A percentile compares a stretch with the other conserved stretches of the same genome.
Conservation (phyloP, 2,888 invertebrate species). For the Nesidiocoris tenuis region DNA sequence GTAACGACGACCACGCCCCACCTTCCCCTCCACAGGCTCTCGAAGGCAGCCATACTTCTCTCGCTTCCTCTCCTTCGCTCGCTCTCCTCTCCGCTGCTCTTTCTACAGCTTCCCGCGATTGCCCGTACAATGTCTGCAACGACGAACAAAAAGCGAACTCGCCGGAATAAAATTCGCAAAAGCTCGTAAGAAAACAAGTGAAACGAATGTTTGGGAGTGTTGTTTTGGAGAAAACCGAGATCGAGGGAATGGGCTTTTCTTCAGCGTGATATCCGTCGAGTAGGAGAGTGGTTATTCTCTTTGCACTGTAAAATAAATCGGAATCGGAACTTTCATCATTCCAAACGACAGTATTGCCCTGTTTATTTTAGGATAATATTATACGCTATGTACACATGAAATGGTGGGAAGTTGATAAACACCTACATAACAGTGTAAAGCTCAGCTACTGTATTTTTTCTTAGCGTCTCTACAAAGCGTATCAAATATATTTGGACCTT, state of each 20-base stretch:
- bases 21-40: constrained; percentile 1
- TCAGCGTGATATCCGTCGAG: not conserved
- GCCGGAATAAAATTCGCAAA: not conserved
- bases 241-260: not conserved
- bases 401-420: too few species aligned
- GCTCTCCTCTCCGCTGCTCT: not conserved
- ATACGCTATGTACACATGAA: too few species aligned
- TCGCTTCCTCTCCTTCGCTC: constrained; percentile 6
- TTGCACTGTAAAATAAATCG: too few species aligned
- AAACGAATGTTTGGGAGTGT: not conserved
- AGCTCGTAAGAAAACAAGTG: not conserved
- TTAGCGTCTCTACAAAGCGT: too few species aligned
- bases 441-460: too few species aligned
- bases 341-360: too few species aligned
- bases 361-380: too few species aligned
- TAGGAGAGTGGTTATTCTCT: too few species aligned
- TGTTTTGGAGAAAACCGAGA: too few species aligned
- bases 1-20: constrained; percentile 33
- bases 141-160: not conserved
- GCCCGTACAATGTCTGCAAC: constrained; percentile 1
- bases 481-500: too few species aligned
- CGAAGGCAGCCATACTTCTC: constrained; percentile 24
- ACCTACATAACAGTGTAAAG: too few species aligned
- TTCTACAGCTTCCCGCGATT: not conserved
- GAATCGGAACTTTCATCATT: too few species aligned